Percentiles rank a stretch among this genome's conserved stretches.
Evolutionary conservation across 2,888 invertebrate genomes (phyloP).

Genomic region (Hyppa rectilinea): DNA sequence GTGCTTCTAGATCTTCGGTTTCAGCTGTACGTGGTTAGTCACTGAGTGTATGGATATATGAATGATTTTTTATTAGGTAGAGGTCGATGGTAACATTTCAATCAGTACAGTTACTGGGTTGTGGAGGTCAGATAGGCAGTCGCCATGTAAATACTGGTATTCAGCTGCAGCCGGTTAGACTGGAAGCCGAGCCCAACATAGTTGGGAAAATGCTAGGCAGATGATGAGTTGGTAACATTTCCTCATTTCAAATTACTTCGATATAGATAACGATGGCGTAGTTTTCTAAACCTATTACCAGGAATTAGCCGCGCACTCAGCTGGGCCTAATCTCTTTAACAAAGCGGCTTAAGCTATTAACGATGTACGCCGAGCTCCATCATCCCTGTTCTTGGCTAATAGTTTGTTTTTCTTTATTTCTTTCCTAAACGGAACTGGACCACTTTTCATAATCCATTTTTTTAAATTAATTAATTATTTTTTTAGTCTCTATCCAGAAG

Average conservation of each 20-base stretch:
- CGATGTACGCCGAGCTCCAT: background rate
- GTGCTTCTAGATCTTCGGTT: background rate
- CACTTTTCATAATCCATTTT: background rate
- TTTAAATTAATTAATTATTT: background rate
- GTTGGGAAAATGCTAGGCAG: no score
- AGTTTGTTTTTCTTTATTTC: background rate
- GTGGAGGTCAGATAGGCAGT: no score
- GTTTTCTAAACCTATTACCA: constrained; percentile 27
- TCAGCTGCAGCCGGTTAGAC: no score
- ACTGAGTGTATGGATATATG: background rate
- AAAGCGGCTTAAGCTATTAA: constrained; percentile 44
- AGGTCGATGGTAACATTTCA: background rate
- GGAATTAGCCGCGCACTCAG: constrained; percentile 41
- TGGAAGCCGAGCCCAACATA: no score
- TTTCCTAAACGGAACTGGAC: background rate
- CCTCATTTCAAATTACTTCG: constrained; percentile 1
- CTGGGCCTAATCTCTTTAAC: constrained; percentile 36
- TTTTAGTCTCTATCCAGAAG: background rate
- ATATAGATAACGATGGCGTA: background rate
- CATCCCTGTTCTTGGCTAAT: constrained; percentile 7
- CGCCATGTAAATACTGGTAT: no score
- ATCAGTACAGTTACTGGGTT: no score
- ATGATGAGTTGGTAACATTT: background rate
- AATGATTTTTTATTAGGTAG: background rate
- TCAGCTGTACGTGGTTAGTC: background rate